A percentile compares a stretch with the other conserved stretches of the same genome.
Evolutionary conservation across 2,113 vertebrate species (phyloP).

Genomic region (Austrofundulus limnaeus): DNA sequence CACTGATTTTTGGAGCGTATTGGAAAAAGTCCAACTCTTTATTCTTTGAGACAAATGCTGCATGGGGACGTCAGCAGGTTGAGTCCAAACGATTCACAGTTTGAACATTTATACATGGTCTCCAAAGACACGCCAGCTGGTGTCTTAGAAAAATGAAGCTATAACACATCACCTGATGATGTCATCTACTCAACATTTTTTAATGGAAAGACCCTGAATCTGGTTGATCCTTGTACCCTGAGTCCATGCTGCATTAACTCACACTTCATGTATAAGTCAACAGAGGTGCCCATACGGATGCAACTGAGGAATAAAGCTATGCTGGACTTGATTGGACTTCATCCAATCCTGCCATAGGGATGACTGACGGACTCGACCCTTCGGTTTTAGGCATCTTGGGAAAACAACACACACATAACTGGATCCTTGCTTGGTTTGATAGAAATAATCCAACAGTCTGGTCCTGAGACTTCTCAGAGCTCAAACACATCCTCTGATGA

Average conservation of each 20-base stretch:
- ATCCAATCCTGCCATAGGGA: conserved; percentile 24
- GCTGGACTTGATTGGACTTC: conserved; percentile 11
- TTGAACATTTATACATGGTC: background rate
- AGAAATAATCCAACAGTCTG: background rate
- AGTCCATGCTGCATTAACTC: conserved; percentile 60
- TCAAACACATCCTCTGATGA: background rate
- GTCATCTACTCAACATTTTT: conserved; percentile 15
- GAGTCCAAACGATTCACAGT: background rate
- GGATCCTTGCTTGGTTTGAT: conserved; percentile 5
- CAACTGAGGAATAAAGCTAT: conserved; percentile 8
- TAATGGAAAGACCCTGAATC: conserved; percentile 7
- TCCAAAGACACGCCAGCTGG: background rate
- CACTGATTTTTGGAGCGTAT: background rate
- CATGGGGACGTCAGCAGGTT: conserved; percentile 5
- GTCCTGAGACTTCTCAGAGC: conserved; percentile 8
- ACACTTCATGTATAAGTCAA: background rate
- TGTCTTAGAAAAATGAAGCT: background rate
- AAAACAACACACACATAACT: background rate
- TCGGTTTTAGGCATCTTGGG: too few relatives aligned
- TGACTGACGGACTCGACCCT: background rate
- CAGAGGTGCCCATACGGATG: background rate
- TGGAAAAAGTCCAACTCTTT: conserved; percentile 9
- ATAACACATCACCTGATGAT: conserved; percentile 7
- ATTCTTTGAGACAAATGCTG: background rate
- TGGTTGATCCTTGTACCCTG: conserved; percentile 41